Evolutionary conservation across 2,888 invertebrate species (phyloP).

Genomic region (Diachrysia chrysitis): DNA sequence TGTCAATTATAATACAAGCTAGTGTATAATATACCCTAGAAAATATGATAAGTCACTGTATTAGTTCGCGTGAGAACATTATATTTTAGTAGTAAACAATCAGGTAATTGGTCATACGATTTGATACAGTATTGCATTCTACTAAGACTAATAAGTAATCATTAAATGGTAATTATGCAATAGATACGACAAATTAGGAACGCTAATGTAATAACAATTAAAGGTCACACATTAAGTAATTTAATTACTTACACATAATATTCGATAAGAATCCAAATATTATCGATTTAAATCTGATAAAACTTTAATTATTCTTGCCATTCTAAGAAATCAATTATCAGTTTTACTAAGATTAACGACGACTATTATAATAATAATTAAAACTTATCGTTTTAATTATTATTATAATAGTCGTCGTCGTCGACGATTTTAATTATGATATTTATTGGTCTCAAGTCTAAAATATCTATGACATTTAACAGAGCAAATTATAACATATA

Average conservation of each 20-base stretch:
- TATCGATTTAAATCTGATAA: not conserved
- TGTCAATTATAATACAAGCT: too few relatives aligned
- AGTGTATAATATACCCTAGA: too few relatives aligned
- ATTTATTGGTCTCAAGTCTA: too few relatives aligned
- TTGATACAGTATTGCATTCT: not conserved
- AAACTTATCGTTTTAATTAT: not conserved
- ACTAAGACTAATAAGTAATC: not conserved
- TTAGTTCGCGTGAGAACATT: not conserved
- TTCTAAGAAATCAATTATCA: not conserved
- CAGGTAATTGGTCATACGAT: not conserved
- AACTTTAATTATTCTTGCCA: not conserved
- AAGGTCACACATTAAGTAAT: conserved; percentile 8
- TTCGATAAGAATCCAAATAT: not conserved
- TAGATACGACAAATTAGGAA: conserved; percentile 11
- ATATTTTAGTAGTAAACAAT: not conserved
- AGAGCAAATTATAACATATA: too few relatives aligned
- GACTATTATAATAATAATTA: not conserved
- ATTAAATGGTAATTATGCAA: not conserved
- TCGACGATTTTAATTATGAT: too few relatives aligned
- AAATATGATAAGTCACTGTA: not conserved
- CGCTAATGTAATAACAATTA: conserved; percentile 3
- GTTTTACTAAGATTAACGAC: not conserved
- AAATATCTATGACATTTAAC: too few relatives aligned
- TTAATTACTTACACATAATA: not conserved
- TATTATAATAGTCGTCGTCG: too few relatives aligned